phyloP scores from a whole-genome alignment of 2,113 vertebrate genomes.

The Elephantulus edwardii region DNA sequence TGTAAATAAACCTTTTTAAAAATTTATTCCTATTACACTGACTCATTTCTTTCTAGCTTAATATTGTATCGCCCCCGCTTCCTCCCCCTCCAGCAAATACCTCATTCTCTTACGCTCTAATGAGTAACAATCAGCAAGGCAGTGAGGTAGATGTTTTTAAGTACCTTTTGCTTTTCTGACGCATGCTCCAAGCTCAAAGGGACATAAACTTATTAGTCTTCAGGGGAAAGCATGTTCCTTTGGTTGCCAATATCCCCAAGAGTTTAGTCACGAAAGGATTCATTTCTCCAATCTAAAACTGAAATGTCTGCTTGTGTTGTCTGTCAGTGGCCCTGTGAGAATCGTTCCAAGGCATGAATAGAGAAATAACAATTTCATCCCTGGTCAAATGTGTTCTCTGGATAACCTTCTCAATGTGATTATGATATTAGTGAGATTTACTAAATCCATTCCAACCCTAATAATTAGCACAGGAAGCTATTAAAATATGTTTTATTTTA shows the following conservation, averaged over 20 bases:
- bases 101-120: background rate
- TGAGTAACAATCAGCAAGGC: background rate
- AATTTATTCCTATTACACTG: background rate
- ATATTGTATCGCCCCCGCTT: background rate
- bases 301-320: background rate
- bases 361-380: background rate
- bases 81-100: background rate
- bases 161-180: slow-evolving; percentile 17
- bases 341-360: background rate
- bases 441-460: background rate
- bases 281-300: background rate
- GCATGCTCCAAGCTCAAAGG: background rate
- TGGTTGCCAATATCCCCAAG: background rate
- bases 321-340: background rate
- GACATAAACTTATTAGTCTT: background rate
- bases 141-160: background rate
- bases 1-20: background rate
- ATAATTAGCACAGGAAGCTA: background rate
- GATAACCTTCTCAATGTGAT: background rate
- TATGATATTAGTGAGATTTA: background rate
- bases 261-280: background rate
- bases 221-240: background rate
- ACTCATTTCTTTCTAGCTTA: slow-evolving; percentile 3
- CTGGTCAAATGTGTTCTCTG: background rate
- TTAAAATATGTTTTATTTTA: background rate